These are phyloP conservation scores for Triplophysa rosa DNA, from an alignment of 2,113 vertebrate species.

Conservation along the genomic window DNA sequence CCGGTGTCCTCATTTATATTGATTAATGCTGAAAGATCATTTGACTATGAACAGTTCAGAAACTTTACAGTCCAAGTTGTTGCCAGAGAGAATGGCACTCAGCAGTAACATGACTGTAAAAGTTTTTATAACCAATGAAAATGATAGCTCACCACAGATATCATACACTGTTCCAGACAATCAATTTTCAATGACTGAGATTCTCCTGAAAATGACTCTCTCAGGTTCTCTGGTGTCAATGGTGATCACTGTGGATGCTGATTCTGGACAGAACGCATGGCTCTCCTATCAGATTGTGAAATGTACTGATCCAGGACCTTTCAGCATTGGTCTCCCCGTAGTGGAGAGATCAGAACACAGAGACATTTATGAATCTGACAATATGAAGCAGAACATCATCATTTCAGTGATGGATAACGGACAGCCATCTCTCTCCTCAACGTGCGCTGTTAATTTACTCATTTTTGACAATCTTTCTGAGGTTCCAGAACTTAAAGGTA, in stretches of 20 bases:
- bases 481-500: conserved; percentile 55
- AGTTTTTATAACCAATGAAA: conserved; percentile 70
- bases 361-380: conserved; percentile 60
- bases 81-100: conserved; percentile 71
- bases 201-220: conserved; percentile 71
- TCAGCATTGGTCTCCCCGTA: conserved; percentile 49
- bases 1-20: conserved; percentile 72
- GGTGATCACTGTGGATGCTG: conserved; percentile 68
- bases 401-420: conserved; percentile 70
- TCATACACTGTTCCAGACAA: conserved; percentile 65
- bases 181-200: conserved; percentile 69
- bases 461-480: conserved; percentile 58
- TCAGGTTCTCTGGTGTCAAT: conserved; percentile 75
- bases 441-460: conserved; percentile 50
- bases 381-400: conserved; percentile 60
- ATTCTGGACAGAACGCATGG: conserved; percentile 67
- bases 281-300: conserved; percentile 64
- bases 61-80: conserved; percentile 67
- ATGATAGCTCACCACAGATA: conserved; percentile 74
- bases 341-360: conserved; percentile 61
- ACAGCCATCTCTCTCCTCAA: conserved; percentile 63
- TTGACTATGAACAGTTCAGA: conserved; percentile 76
- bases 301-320: conserved; percentile 61
- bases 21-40: conserved; percentile 73
- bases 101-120: conserved; percentile 70